Evolutionary conservation across 64 coral and sea anemone genomes (phyloP).

Genomic region (Dendronephthya gigantea): DNA sequence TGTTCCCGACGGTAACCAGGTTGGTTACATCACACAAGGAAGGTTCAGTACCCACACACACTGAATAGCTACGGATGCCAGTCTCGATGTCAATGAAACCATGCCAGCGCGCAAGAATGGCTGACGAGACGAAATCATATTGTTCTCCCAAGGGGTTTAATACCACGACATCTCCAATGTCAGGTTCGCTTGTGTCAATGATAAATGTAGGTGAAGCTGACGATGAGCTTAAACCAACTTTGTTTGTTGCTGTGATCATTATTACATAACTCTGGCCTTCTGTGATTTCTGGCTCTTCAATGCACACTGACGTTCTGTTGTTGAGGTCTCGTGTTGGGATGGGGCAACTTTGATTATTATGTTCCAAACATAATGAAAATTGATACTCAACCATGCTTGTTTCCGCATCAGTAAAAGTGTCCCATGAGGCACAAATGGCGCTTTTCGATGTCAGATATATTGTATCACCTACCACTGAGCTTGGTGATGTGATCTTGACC

Average conservation of each 20-base stretch:
- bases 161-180: neutral
- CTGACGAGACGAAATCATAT: slow-evolving; percentile 30
- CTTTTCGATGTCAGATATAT: neutral
- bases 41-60: slow-evolving; percentile 61
- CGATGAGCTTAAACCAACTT: neutral
- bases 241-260: neutral
- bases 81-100: slow-evolving; percentile 70
- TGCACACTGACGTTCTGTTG: neutral
- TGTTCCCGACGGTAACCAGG: slow-evolving; percentile 27
- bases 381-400: neutral
- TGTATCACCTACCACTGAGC: neutral
- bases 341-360: neutral
- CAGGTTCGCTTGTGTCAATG: neutral
- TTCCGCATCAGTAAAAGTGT: neutral
- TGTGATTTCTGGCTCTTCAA: neutral
- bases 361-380: neutral
- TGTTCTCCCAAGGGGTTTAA: neutral
- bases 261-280: neutral
- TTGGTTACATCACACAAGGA: slow-evolving; percentile 43
- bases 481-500: neutral
- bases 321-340: neutral
- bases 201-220: neutral
- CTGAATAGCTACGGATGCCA: slow-evolving; percentile 31
- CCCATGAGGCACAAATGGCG: neutral
- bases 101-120: slow-evolving; percentile 49